A percentile compares a stretch with the other conserved stretches of the same genome.
Evolutionary conservation across 1,140 invertebrate genomes (phyloP).

Genomic region (Drosophila tani): DNA sequence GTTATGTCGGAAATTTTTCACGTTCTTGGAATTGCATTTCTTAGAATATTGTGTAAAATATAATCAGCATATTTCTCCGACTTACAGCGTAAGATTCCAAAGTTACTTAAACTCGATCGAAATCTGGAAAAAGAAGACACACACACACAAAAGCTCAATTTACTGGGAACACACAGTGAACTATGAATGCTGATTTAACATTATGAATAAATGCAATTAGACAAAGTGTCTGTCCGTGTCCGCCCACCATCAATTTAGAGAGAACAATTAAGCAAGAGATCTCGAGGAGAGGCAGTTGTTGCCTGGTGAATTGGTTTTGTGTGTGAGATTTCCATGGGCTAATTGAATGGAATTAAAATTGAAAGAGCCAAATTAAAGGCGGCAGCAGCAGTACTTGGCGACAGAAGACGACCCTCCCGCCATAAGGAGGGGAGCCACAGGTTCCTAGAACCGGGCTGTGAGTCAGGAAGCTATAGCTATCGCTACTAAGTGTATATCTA

Average conservation of each 20-base stretch:
- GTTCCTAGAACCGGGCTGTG: conserved; percentile 26
- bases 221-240: conserved; percentile 53
- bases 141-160: conserved; percentile 20
- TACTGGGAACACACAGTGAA: conserved; percentile 17
- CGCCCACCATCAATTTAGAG: conserved; percentile 73
- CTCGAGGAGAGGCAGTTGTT: conserved; percentile 3
- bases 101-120: conserved; percentile 11
- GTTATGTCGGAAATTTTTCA: conserved; percentile 45
- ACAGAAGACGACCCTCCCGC: conserved; percentile 11
- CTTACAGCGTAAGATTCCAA: conserved; percentile 13
- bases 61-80: conserved; percentile 11
- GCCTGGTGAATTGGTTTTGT: conserved; percentile 42
- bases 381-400: conserved; percentile 25
- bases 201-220: conserved; percentile 69
- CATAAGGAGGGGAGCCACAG: not conserved
- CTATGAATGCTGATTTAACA: conserved; percentile 51
- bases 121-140: not conserved
- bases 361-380: conserved; percentile 55
- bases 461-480: conserved; percentile 9
- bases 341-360: conserved; percentile 80
- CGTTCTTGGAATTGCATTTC: conserved; percentile 48
- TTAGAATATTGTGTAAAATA: conserved; percentile 23
- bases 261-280: conserved; percentile 59
- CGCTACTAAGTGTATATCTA: conserved; percentile 11
- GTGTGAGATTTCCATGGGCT: conserved; percentile 71